A percentile compares a stretch with the other conserved stretches of the same genome.
These are phyloP conservation scores for Falco concolor DNA, from an alignment of 2,797 vertebrate genomes.

Conservation along the genomic window DNA sequence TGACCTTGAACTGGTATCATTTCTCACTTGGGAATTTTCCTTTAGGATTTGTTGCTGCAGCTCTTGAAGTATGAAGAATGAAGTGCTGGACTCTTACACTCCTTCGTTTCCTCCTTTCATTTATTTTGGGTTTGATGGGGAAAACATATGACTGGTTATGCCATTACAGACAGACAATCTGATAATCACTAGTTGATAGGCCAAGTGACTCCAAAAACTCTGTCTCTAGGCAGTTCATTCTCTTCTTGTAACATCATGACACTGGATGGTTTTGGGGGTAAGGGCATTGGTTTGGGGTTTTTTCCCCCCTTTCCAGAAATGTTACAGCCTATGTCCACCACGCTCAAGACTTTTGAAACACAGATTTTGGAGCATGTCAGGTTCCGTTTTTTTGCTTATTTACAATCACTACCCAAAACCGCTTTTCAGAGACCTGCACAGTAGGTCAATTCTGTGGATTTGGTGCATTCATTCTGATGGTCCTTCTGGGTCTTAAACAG, in stretches of 20 bases:
- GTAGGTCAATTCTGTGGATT: background rate
- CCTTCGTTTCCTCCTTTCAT: constrained; percentile 57
- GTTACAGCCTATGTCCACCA: background rate
- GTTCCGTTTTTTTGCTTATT: background rate
- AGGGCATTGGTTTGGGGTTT: background rate
- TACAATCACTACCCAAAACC: background rate
- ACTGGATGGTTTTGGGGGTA: background rate
- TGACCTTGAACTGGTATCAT: constrained; percentile 46
- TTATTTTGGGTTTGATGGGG: constrained; percentile 51
- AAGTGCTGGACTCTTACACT: constrained; percentile 51
- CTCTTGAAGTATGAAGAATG: constrained; percentile 49
- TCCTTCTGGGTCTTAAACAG: background rate
- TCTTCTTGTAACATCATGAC: background rate
- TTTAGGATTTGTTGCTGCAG: constrained; percentile 1
- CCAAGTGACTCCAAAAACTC: background rate
- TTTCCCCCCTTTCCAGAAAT: background rate
- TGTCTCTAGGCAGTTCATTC: background rate
- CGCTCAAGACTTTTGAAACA: background rate
- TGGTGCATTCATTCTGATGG: background rate
- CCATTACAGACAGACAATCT: constrained; percentile 2
- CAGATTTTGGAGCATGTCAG: background rate
- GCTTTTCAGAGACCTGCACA: background rate
- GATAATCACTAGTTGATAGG: background rate
- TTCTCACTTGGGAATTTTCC: constrained; percentile 49
- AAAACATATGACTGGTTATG: constrained; percentile 45